Percentiles rank a stretch among this genome's conserved stretches.
Conservation (phyloP, 2,113 vertebrate genomes). For the Hydrochoerus hydrochaeris region DNA sequence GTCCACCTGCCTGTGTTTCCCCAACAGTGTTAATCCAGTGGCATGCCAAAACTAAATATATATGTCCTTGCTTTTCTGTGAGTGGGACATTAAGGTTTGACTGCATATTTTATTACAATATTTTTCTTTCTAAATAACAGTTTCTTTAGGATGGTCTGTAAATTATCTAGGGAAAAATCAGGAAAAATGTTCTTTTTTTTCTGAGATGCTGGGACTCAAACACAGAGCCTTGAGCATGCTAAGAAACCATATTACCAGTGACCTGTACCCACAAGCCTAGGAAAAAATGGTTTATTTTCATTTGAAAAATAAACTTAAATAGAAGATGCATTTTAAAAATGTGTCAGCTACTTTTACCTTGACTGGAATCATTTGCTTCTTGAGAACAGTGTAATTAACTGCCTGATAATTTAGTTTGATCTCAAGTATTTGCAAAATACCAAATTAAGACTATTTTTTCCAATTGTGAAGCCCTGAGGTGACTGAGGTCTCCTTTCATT, state of each 20-base stretch:
- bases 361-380: conserved; percentile 56
- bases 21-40: not conserved
- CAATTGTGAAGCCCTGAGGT: not conserved
- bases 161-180: conserved; percentile 29
- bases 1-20: not conserved
- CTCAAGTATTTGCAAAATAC: conserved; percentile 22
- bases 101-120: conserved; percentile 1
- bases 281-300: not conserved
- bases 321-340: conserved; percentile 31
- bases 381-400: conserved; percentile 63
- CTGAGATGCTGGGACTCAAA: not conserved
- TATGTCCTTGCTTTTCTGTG: conserved; percentile 4
- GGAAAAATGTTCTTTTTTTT: not conserved
- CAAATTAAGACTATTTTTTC: conserved; percentile 26
- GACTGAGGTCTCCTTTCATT: not conserved
- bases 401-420: conserved; percentile 64
- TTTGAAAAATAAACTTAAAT: conserved; percentile 55
- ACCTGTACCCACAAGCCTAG: not conserved
- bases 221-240: not conserved
- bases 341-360: conserved; percentile 62
- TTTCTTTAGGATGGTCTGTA: conserved; percentile 30
- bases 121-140: conserved; percentile 51
- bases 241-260: not conserved
- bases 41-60: not conserved
- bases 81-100: conserved; percentile 36